These are phyloP conservation scores for Elmis aenea DNA, from an alignment of 2,888 invertebrate genomes.

Conservation along the genomic window DNA sequence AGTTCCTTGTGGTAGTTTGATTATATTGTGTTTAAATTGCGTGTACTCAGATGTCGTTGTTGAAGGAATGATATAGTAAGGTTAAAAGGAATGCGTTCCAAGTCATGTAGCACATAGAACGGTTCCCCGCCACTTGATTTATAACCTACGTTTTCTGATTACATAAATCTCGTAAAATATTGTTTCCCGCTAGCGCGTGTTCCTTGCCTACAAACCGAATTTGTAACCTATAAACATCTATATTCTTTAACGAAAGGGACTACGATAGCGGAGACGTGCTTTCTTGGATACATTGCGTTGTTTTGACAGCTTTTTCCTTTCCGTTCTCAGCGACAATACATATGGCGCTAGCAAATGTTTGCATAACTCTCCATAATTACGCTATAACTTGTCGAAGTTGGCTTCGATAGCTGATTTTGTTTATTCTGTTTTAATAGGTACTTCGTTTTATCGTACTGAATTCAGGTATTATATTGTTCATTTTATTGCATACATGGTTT, in stretches of 20 bases:
- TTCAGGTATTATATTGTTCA: too few relatives aligned
- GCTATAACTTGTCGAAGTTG: too few relatives aligned
- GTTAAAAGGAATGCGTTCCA: constrained; percentile 15
- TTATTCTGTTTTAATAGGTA: too few relatives aligned
- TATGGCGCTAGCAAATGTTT: too few relatives aligned
- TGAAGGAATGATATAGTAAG: constrained; percentile 13
- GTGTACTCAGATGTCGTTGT: constrained; percentile 13
- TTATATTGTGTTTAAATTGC: constrained; percentile 3
- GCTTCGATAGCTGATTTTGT: too few relatives aligned
- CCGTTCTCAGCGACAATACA: too few relatives aligned
- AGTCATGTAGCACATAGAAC: constrained; percentile 17
- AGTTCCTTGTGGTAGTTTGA: neutral
- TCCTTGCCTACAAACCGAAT: constrained; percentile 9
- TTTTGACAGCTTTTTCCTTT: too few relatives aligned
- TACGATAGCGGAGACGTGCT: too few relatives aligned
- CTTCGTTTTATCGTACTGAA: too few relatives aligned
- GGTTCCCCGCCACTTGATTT: constrained; percentile 15
- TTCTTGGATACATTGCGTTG: too few relatives aligned
- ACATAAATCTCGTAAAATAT: constrained; percentile 38
- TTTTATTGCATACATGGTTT: too few relatives aligned
- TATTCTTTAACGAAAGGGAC: constrained; percentile 11
- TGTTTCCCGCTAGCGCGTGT: constrained; percentile 26
- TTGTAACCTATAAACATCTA: constrained; percentile 11
- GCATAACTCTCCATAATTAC: too few relatives aligned
- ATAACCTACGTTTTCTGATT: constrained; percentile 31